Evolutionary conservation across 2,888 invertebrate genomes (phyloP).

Genomic region (Macrosiphum euphorbiae): DNA sequence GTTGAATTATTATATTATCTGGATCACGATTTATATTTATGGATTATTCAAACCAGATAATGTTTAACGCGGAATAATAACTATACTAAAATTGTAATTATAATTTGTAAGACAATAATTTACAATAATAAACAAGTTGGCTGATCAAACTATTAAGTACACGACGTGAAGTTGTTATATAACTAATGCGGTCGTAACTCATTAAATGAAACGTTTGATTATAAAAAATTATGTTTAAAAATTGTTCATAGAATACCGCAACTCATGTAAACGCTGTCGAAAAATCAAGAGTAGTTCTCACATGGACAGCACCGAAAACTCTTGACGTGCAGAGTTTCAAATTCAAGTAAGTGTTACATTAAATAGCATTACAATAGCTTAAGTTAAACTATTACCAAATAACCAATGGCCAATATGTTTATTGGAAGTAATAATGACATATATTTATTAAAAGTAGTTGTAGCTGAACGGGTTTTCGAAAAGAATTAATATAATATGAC

Average conservation of each 20-base stretch:
- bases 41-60: not conserved
- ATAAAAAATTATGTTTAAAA: not conserved
- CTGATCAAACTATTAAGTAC: not conserved
- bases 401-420: not conserved
- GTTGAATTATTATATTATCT: not conserved
- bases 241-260: conserved; percentile 74
- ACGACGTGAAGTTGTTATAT: not conserved
- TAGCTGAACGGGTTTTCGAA: conserved; percentile 10
- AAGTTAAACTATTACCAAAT: not conserved
- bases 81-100: not conserved
- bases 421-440: not conserved
- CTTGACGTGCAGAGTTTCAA: conserved; percentile 75
- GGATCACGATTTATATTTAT: not conserved
- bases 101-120: not conserved
- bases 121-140: not conserved
- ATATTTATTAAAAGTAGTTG: not conserved
- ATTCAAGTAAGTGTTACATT: conserved; percentile 74
- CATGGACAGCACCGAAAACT: conserved; percentile 78
- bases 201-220: not conserved
- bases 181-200: not conserved
- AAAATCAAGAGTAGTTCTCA: conserved; percentile 74
- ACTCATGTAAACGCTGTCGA: conserved; percentile 78
- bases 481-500: not conserved
- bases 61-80: not conserved
- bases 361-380: not conserved